Evolutionary conservation across 2,888 invertebrate species (phyloP), one percentile per base, ranked within the genome.

Genomic region (Dolichomitus sp.): DNA sequence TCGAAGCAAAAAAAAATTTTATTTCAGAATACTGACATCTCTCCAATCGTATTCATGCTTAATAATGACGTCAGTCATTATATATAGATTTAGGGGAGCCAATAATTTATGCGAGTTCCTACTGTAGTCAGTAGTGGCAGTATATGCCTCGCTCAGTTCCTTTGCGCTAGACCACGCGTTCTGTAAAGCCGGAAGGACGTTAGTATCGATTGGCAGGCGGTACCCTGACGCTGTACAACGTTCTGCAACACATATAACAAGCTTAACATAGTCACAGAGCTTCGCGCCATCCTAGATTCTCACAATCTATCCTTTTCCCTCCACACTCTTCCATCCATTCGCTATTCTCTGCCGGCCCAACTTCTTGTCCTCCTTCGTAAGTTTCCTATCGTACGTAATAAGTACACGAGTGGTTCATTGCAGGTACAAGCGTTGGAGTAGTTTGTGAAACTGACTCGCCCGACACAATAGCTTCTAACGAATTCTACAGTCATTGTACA

Each of bases 101-200:
- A 14, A 2, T 57, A 30, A 57, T 57, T 27, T 30, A 57, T 6
- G 27, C 30, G 30, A 30, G 57, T 1, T 30, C 3, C 57, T 27
- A 57, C 57, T 57, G 57, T 30, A 57, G 30, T 30, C n/a, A 17
- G 40, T 61, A 19, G 37, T 19, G 19, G 19, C 40, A 19, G 30
- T 50, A 48, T 63, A 23, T 9, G 23, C 37, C 50, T 4, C 66
- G 59, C 69, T 78, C 12, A n/a, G 27, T 27, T 63, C 77, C 72
- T 74, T 78, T 74, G 52, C 54, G 63, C 45, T 48, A 42, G 17
- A 45, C 52, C 52, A 68, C 63, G 54, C 54, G 73, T 73, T 74
- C 69, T 9, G 54, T 48, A 57, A 78, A 81, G 65, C 77, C 69
- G 77, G 69, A 81, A 81, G 74, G 81, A 81, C 81, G 77, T 81